A percentile compares a stretch with the other conserved stretches of the same genome.
phyloP scores from a whole-genome alignment of 92 coral and sea anemone species.

The Actinernus sp. region DNA sequence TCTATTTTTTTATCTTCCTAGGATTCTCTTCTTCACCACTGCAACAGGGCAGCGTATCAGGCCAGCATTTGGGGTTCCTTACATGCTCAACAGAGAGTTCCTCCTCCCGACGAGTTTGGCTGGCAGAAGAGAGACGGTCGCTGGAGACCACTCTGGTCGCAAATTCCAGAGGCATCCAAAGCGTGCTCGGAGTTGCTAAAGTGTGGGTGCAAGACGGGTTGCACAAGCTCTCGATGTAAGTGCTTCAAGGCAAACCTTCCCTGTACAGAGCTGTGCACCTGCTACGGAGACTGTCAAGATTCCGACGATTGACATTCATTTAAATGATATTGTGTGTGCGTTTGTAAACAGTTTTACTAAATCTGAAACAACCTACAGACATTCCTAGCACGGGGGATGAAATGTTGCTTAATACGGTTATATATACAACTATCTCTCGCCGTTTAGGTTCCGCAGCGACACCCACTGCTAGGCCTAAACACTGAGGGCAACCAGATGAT shows the following conservation, averaged over 20 bases:
- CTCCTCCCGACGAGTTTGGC: slow-evolving; percentile 5
- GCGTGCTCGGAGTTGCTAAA: slow-evolving; percentile 16
- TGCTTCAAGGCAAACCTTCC: slow-evolving; percentile 21
- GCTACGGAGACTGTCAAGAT: slow-evolving; percentile 8
- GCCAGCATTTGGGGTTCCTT: slow-evolving; percentile 7
- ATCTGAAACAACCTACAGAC: too few relatives aligned
- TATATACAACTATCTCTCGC: too few relatives aligned
- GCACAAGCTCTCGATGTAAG: slow-evolving; percentile 3
- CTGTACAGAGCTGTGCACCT: slow-evolving; percentile 22
- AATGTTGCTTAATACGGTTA: too few relatives aligned
- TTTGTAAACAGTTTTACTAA: too few relatives aligned
- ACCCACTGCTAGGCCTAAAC: too few relatives aligned
- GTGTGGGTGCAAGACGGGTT: slow-evolving; percentile 10
- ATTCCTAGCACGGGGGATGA: too few relatives aligned
- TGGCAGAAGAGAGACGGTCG: neutral
- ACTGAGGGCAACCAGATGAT: too few relatives aligned
- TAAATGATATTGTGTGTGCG: too few relatives aligned
- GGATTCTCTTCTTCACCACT: slow-evolving; percentile 27
- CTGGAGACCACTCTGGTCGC: slow-evolving; percentile 26
- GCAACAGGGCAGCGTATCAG: slow-evolving; percentile 16
- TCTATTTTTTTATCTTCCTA: slow-evolving; percentile 2
- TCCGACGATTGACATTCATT: too few relatives aligned
- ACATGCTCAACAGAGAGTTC: slow-evolving; percentile 2
- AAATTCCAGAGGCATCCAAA: slow-evolving; percentile 24
- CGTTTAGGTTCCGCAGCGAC: too few relatives aligned